phyloP scores from a whole-genome alignment of 2,797 vertebrate species.

The Danio albolineatus region DNA sequence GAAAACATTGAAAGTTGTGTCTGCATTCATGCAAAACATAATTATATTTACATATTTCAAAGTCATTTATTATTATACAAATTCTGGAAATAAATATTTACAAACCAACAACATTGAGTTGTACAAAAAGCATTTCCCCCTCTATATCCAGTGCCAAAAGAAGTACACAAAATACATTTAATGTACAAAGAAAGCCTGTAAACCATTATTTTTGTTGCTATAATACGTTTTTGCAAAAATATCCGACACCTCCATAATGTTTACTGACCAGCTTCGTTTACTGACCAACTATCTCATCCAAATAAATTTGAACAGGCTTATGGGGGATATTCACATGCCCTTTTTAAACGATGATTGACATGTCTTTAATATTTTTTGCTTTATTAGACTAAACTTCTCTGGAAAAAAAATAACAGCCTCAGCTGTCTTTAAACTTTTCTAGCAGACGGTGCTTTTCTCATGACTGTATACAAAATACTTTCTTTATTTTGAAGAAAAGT shows the following conservation, averaged over 20 bases:
- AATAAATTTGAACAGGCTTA: slow-evolving; percentile 18
- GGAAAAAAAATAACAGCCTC: slow-evolving; percentile 28
- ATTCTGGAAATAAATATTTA: slow-evolving; percentile 58
- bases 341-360: slow-evolving; percentile 28
- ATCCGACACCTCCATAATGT: slow-evolving; percentile 11
- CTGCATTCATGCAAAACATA: slow-evolving; percentile 23
- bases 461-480: slow-evolving; percentile 47
- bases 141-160: slow-evolving; percentile 16
- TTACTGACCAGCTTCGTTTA: background rate
- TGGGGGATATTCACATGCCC: slow-evolving; percentile 32
- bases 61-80: slow-evolving; percentile 59
- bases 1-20: slow-evolving; percentile 10
- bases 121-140: slow-evolving; percentile 38
- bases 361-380: slow-evolving; percentile 12
- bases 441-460: slow-evolving; percentile 3
- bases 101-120: slow-evolving; percentile 48
- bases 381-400: slow-evolving; percentile 14
- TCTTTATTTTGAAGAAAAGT: slow-evolving; percentile 32
- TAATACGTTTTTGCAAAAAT: slow-evolving; percentile 25
- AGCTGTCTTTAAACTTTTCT: slow-evolving; percentile 16
- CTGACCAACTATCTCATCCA: slow-evolving; percentile 14
- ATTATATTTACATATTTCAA: slow-evolving; percentile 26
- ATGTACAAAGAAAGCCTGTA: slow-evolving; percentile 4
- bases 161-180: slow-evolving; percentile 19
- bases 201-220: slow-evolving; percentile 21